Conservation (phyloP, 2,797 vertebrate species). For the Rhinophrynus dorsalis region DNA sequence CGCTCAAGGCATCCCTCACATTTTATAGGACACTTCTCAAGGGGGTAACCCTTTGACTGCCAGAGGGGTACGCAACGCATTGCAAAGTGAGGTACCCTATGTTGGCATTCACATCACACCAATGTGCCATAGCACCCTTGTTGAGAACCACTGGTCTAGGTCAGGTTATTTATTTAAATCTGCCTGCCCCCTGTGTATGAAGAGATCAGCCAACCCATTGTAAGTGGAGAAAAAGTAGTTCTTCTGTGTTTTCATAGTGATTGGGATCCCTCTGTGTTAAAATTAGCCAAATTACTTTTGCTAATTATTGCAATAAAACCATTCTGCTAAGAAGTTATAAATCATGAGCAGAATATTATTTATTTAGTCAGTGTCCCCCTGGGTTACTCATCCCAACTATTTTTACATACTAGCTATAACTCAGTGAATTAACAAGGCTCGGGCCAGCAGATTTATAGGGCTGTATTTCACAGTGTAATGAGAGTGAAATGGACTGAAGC, state of each 20-base stretch:
- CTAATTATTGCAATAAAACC: constrained; percentile 43
- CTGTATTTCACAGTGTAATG: constrained; percentile 52
- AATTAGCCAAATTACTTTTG: constrained; percentile 33
- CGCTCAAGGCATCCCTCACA: no score
- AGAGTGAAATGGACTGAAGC: constrained; percentile 45
- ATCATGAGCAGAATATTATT: constrained; percentile 17
- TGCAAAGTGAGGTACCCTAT: no score
- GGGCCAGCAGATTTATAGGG: constrained; percentile 48
- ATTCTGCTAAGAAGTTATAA: constrained; percentile 16
- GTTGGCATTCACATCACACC: no score
- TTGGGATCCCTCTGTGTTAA: constrained; percentile 16
- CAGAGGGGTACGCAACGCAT: no score
- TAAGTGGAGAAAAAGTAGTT: neutral
- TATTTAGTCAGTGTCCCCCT: neutral
- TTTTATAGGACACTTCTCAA: no score
- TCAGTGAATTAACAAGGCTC: constrained; percentile 48
- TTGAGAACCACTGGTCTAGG: no score
- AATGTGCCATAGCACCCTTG: no score
- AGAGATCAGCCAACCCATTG: neutral
- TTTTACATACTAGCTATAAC: constrained; percentile 46
- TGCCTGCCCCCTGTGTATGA: no score
- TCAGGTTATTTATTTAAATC: no score
- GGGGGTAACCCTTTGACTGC: no score
- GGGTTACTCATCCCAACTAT: constrained; percentile 23
- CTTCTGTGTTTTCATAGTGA: constrained; percentile 1